Evolutionary conservation across 2,113 vertebrate species (phyloP).

Genomic region (Megaceryle torquata): DNA sequence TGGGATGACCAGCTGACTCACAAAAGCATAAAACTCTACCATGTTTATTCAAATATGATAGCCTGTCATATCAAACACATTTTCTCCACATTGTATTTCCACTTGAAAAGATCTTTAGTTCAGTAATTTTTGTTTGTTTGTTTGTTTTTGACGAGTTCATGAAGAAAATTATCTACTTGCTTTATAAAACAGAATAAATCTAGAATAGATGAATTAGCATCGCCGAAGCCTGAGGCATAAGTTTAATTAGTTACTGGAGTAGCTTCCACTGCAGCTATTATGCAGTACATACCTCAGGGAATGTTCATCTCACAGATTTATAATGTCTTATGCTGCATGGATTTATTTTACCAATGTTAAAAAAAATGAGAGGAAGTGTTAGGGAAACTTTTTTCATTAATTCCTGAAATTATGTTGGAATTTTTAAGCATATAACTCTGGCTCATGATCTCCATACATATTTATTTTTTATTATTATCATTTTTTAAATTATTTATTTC

Average conservation of each 20-base stretch:
- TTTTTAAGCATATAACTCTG: not conserved
- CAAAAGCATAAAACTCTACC: not conserved
- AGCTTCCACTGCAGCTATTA: not conserved
- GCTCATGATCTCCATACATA: not conserved
- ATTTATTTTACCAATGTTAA: not conserved
- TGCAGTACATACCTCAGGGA: not conserved
- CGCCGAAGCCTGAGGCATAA: conserved; percentile 1
- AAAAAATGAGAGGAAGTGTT: not conserved
- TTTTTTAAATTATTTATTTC: not conserved
- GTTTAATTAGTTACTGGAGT: conserved; percentile 47
- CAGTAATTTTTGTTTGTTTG: not conserved
- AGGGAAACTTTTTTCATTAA: not conserved
- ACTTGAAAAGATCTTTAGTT: not conserved
- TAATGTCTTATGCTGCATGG: not conserved
- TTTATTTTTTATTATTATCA: not conserved
- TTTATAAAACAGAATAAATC: conserved; percentile 2
- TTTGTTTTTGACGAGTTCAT: not conserved
- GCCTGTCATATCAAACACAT: not conserved
- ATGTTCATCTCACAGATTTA: conserved; percentile 26
- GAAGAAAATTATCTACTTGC: not conserved
- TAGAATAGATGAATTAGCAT: conserved; percentile 19
- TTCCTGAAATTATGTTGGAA: not conserved
- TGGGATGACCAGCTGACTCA: not conserved
- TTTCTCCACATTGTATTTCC: not conserved
- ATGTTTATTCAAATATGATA: not conserved